phyloP scores from a whole-genome alignment of 2,797 vertebrate species.

The Labroides dimidiatus region DNA sequence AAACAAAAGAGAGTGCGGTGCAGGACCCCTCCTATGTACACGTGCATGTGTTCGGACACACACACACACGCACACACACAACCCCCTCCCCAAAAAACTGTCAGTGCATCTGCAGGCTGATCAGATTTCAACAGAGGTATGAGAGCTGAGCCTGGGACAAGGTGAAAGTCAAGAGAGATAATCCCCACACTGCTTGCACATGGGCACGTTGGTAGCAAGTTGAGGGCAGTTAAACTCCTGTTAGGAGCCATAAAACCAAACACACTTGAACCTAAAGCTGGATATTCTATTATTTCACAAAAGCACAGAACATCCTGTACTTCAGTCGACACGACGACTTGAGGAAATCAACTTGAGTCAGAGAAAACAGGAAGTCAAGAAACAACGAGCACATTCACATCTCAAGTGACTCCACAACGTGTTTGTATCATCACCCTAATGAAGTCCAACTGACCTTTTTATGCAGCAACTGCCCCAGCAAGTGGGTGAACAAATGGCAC shows the following conservation, averaged over 20 bases:
- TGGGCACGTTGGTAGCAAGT: constrained; percentile 19
- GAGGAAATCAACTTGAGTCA: constrained; percentile 1
- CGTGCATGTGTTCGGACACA: constrained; percentile 68
- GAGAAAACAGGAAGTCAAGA: not conserved
- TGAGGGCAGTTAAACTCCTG: constrained; percentile 9
- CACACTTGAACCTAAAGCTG: constrained; percentile 27
- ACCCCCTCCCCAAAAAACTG: constrained; percentile 50
- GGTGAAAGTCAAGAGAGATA: constrained; percentile 71
- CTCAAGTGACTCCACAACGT: not conserved
- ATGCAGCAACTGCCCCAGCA: constrained; percentile 55
- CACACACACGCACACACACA: constrained; percentile 1
- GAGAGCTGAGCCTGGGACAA: constrained; percentile 55
- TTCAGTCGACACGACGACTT: constrained; percentile 5
- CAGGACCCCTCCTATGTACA: constrained; percentile 72
- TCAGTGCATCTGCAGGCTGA: constrained; percentile 67
- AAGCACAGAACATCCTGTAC: constrained; percentile 30
- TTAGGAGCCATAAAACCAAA: constrained; percentile 7
- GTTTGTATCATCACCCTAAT: constrained; percentile 33
- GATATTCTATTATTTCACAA: constrained; percentile 12
- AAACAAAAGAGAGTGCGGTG: constrained; percentile 79
- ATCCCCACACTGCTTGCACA: constrained; percentile 30
- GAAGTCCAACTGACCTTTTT: constrained; percentile 42
- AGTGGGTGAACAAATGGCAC: constrained; percentile 56
- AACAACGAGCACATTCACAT: not conserved
- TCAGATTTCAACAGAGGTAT: constrained; percentile 70